Base-by-base conservation (phyloP, 2,797 vertebrate genomes). In the Tinamus major region DNA sequence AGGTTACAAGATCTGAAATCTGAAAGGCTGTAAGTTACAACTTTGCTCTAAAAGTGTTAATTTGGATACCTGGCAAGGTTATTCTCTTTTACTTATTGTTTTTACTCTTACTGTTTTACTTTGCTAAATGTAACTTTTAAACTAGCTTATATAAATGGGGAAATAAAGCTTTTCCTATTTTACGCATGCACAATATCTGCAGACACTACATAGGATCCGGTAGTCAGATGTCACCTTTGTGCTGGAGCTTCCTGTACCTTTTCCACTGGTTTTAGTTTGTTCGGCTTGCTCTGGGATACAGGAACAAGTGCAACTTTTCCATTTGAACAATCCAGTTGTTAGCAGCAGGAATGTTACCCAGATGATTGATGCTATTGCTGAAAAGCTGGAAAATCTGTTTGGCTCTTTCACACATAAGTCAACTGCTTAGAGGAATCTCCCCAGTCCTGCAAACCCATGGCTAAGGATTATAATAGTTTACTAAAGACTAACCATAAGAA, bases 381-480 rank as follows among this genome's bases (percentile, higher is more conserved):
- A 61, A 78, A 83, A 91, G 26, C 31, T 31, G 19, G 26, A 13
- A 70, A 70, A 55, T 78, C 68, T 48, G 10, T 58, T 10, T 44
- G 23, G 67, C n/a, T 5, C 11, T 80, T 85, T 75, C 1, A 42
- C 31, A 65, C 20, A 7, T 23, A 55, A 71, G 64, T 46, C 2
- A 49, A 9, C 21, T 26, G 1, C 2, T 5, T 33, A 3, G 24
- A 76, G 55, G 26, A 11, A 37, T 4, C 13, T 15, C 17, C 6
- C 27, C 56, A 31, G 16, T 9, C 17, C 16, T n/a, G 53, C 18
- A 6, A 83, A 0, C 0, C 18, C 2, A 0, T 44, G 31, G n/a
- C 35, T 83, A 29, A 78, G 37, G 55, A 5, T 9, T 68, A 1
- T 27, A 41, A 10, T n/a, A 35, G 13, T 39, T 35, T 20, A 11